These are phyloP conservation scores for Halictus quadricinctus DNA, from an alignment of 2,888 invertebrate species.

Conservation along the genomic window DNA sequence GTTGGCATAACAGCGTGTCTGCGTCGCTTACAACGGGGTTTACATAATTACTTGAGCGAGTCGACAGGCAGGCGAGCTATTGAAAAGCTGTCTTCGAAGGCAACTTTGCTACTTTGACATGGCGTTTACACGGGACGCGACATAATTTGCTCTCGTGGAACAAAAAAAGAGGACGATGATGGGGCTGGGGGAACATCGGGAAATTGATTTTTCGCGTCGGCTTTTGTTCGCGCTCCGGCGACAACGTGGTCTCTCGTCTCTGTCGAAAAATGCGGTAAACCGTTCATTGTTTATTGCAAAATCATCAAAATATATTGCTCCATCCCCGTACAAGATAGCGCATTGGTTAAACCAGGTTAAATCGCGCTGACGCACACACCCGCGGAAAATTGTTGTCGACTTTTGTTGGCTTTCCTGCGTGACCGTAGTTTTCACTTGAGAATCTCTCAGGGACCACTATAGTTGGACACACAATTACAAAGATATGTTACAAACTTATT, in stretches of 20 bases:
- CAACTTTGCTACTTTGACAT: neutral
- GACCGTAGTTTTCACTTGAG: too few relatives aligned
- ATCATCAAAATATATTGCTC: neutral
- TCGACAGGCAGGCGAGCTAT: neutral
- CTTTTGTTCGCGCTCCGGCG: neutral
- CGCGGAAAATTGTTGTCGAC: neutral
- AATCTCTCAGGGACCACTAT: too few relatives aligned
- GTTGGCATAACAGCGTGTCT: conserved; percentile 36
- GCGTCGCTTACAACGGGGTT: conserved; percentile 29
- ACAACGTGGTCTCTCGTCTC: neutral
- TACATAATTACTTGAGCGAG: neutral
- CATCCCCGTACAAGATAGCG: neutral
- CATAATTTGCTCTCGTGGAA: neutral
- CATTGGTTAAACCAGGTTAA: neutral
- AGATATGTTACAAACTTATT: too few relatives aligned
- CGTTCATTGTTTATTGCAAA: neutral
- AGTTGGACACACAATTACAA: too few relatives aligned
- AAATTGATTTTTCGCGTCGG: neutral
- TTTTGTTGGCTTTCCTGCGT: neutral
- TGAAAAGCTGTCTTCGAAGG: neutral
- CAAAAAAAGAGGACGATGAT: neutral
- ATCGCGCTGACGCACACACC: neutral
- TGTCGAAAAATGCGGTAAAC: neutral
- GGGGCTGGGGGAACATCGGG: neutral
- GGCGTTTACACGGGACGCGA: neutral